These are phyloP conservation scores for Eulemur albifrons DNA, from an alignment of 2,797 vertebrate genomes.

Conservation along the genomic window DNA sequence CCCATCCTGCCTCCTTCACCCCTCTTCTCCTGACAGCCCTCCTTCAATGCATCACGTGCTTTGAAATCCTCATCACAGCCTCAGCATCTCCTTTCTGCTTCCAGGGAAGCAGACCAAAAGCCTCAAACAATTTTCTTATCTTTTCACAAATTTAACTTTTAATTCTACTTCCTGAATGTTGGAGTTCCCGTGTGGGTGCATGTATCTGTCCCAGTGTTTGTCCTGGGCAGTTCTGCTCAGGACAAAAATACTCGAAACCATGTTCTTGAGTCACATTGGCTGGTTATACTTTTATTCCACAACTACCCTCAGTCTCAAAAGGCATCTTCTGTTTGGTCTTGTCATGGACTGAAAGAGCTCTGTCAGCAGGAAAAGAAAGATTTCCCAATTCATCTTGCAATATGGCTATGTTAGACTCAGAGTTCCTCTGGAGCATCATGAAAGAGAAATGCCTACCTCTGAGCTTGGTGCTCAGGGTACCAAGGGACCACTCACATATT, in stretches of 20 bases:
- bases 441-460: constrained; percentile 22
- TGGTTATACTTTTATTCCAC: neutral
- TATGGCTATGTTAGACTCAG: neutral
- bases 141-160: constrained; percentile 22
- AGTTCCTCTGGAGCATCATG: neutral
- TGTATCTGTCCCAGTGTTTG: neutral
- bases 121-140: neutral
- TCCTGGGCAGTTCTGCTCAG: neutral
- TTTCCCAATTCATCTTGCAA: constrained; percentile 18
- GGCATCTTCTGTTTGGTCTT: neutral
- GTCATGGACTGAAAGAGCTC: neutral
- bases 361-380: constrained; percentile 36
- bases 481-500: neutral
- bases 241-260: neutral
- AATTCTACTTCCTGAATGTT: neutral
- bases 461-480: neutral
- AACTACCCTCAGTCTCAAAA: neutral
- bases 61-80: neutral
- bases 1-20: neutral
- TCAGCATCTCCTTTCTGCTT: neutral
- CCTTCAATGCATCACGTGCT: neutral
- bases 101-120: neutral
- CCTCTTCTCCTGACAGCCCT: neutral
- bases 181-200: neutral
- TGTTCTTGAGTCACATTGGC: neutral